Evolutionary conservation across 2,888 invertebrate species (phyloP), one percentile per base, ranked within the genome.

Genomic region (Lycia hirtaria): DNA sequence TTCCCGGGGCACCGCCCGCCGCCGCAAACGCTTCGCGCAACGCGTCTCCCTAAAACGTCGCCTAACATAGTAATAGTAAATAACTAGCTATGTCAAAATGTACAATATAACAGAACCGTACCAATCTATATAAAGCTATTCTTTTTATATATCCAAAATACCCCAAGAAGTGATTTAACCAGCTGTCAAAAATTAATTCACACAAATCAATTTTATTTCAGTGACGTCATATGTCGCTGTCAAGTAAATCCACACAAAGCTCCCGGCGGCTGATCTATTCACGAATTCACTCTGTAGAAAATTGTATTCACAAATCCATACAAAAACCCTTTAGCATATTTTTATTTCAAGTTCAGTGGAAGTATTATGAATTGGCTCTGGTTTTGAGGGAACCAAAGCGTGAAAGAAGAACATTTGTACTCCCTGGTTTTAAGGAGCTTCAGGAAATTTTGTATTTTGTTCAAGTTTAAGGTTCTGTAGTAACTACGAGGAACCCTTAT

Each of bases 231-330:
- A 81, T 71, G 78, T 76, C 67, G 68, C 75, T 75, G 84, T 87
- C 83, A 73, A 75, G 73, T 69, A 77, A 84, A 84, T 79, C 81
- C 79, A 62, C 62, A 69, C 64, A 71, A 75, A 76, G 80, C 80
- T 33, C 6, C 74, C 76, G 71, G 70, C 73, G 74, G 80, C 80
- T 83, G 78, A 55, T 76, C 70, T 65, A 63, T 72, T 71, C 66
- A 44, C 38, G 61, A 64, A 69, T 69, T 77, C 73, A 69, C 67
- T 74, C 73, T 73, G 80, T 73, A 85, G 83, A 83, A 87, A 87
- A 87, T 86, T 84, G 83, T 86, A 76, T 85, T 80, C 78, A 67
- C 65, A 77, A 81, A 81, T 79, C 79, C 75, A 40, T 56, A 41
- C 68, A 60, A 72, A 60, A 72, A 65, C 54, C 65, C 65, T 68